Conservation (phyloP, 2,797 vertebrate species). For the Girardinus metallicus region DNA sequence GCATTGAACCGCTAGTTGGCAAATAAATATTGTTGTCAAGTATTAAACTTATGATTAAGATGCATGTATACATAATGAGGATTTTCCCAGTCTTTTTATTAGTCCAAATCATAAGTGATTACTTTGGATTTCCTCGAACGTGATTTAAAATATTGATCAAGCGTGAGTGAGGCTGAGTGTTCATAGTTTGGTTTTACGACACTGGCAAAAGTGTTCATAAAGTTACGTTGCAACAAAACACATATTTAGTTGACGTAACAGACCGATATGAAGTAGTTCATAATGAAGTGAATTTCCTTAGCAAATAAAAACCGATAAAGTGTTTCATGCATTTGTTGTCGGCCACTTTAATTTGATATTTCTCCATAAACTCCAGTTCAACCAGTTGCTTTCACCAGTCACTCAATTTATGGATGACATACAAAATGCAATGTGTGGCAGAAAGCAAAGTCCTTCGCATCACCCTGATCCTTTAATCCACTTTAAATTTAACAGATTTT, state of each 20-base stretch:
- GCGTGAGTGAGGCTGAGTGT: constrained; percentile 13
- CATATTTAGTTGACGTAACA: background rate
- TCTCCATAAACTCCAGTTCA: background rate
- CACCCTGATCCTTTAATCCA: background rate
- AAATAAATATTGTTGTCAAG: constrained; percentile 38
- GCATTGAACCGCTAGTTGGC: constrained; percentile 31
- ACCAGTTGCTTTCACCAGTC: background rate
- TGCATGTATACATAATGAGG: background rate
- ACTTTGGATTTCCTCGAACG: background rate
- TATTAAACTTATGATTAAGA: constrained; percentile 36
- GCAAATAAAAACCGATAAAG: background rate
- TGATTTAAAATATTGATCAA: constrained; percentile 7
- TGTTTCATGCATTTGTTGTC: background rate
- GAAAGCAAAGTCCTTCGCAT: background rate
- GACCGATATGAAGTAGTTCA: background rate
- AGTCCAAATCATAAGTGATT: constrained; percentile 20
- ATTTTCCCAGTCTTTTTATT: background rate
- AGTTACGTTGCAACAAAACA: background rate
- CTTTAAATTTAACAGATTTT: background rate
- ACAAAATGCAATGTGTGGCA: background rate
- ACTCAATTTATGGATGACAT: background rate
- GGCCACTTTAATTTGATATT: background rate
- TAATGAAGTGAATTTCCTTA: background rate
- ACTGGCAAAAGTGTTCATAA: background rate
- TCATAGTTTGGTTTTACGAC: background rate